phyloP scores from a whole-genome alignment of 2,113 vertebrate species.

The Accipiter virgatus region DNA sequence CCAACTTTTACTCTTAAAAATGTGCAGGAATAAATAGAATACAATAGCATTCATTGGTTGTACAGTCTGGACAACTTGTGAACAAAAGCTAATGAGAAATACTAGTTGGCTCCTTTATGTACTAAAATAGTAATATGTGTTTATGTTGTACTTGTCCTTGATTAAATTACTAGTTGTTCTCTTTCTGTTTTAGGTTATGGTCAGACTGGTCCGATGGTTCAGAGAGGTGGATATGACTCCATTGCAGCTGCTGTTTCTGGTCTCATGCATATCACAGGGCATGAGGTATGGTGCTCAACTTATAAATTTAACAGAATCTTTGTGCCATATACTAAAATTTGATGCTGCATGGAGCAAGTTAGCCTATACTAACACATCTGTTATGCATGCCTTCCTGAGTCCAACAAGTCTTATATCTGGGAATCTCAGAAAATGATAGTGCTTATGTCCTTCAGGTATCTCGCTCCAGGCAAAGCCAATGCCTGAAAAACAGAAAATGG shows the following conservation, averaged over 20 bases:
- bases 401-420: neutral
- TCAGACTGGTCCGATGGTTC: slow-evolving; percentile 86
- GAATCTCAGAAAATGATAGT: neutral
- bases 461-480: neutral
- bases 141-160: neutral
- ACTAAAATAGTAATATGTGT: neutral
- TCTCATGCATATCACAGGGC: slow-evolving; percentile 93
- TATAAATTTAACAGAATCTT: neutral
- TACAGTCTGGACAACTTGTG: neutral
- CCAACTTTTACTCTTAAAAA: neutral
- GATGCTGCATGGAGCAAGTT: neutral
- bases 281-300: slow-evolving; percentile 78
- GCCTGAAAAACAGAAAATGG: neutral
- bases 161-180: neutral
- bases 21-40: neutral
- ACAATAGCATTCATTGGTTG: neutral
- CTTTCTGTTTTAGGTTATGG: slow-evolving; percentile 84
- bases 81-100: neutral
- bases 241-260: slow-evolving; percentile 90
- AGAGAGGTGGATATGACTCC: slow-evolving; percentile 89
- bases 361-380: neutral
- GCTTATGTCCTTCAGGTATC: neutral
- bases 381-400: neutral
- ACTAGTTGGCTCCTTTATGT: neutral
- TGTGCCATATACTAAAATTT: neutral